These are phyloP conservation scores for Apis cerana DNA, from an alignment of 1,140 invertebrate species.

Conservation along the genomic window DNA sequence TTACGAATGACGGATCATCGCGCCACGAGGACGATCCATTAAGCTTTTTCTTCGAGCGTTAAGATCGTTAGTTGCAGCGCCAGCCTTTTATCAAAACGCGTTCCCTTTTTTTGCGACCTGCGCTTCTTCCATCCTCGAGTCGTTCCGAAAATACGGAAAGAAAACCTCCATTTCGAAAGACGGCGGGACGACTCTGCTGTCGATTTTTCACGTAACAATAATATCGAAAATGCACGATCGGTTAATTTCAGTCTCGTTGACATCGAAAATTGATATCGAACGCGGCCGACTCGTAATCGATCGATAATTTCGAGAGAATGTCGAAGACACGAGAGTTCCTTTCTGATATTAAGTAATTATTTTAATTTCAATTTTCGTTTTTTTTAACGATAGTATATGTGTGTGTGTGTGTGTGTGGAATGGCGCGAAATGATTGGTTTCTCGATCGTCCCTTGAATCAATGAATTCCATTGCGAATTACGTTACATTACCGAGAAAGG, in stretches of 20 bases:
- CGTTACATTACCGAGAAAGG: background rate
- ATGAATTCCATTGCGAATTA: no score
- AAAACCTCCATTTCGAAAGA: slow-evolving; percentile 47
- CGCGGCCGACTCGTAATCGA: no score
- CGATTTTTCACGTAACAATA: background rate
- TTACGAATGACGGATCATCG: slow-evolving; percentile 72
- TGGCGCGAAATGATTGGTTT: no score
- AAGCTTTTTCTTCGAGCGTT: slow-evolving; percentile 62
- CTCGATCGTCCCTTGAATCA: no score
- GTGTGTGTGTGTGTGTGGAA: no score
- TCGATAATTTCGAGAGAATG: no score
- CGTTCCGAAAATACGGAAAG: slow-evolving; percentile 51
- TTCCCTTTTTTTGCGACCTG: slow-evolving; percentile 54
- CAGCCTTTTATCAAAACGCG: slow-evolving; percentile 47
- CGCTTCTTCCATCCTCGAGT: slow-evolving; percentile 56
- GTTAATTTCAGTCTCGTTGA: no score
- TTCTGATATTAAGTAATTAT: background rate
- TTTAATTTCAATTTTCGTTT: slow-evolving; percentile 1
- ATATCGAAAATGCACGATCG: no score
- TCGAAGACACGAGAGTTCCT: no score
- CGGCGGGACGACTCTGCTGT: slow-evolving; percentile 44
- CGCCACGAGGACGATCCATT: slow-evolving; percentile 67
- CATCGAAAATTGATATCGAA: no score
- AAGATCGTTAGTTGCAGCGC: slow-evolving; percentile 64
- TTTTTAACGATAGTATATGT: background rate